Conservation (phyloP, 2,888 invertebrate genomes). For the Oxytorus armatus region DNA sequence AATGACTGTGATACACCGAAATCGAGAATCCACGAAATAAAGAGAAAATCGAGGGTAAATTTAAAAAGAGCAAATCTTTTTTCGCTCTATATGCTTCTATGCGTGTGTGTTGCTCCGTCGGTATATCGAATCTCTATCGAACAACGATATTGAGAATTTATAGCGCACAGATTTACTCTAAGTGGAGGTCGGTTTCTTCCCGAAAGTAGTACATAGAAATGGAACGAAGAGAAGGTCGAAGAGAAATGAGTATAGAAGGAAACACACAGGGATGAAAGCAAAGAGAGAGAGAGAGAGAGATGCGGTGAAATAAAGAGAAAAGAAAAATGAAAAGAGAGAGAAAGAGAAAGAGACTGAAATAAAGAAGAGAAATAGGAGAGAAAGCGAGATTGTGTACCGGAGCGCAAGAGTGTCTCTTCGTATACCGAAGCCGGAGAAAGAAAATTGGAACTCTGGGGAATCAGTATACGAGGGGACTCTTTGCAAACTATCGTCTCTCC, state of each 20-base stretch:
- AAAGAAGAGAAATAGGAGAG: background rate
- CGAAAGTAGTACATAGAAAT: slow-evolving; percentile 4
- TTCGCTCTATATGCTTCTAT: background rate
- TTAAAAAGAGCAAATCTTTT: slow-evolving; percentile 5
- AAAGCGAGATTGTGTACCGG: slow-evolving; percentile 8
- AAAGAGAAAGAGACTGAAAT: background rate
- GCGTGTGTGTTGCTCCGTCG: background rate
- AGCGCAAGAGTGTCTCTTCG: slow-evolving; percentile 51
- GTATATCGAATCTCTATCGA: slow-evolving; percentile 58
- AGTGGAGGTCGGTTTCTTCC: slow-evolving; percentile 45
- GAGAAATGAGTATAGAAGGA: slow-evolving; percentile 41
- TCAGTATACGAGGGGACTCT: slow-evolving; percentile 57
- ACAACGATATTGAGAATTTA: slow-evolving; percentile 65
- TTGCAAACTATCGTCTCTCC: slow-evolving; percentile 57
- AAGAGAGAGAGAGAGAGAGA: slow-evolving; percentile 1
- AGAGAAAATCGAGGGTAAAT: slow-evolving; percentile 5
- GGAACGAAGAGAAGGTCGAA: slow-evolving; percentile 14
- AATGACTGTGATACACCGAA: background rate
- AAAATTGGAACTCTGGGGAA: slow-evolving; percentile 66
- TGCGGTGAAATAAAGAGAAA: slow-evolving; percentile 19
- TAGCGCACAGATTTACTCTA: slow-evolving; percentile 61
- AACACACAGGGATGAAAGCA: background rate
- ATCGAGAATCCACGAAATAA: background rate
- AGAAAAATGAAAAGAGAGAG: background rate
- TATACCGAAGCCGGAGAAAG: slow-evolving; percentile 25